These are phyloP conservation scores for Neodiprion virginianus DNA, from an alignment of 1,140 invertebrate species.

Conservation along the genomic window DNA sequence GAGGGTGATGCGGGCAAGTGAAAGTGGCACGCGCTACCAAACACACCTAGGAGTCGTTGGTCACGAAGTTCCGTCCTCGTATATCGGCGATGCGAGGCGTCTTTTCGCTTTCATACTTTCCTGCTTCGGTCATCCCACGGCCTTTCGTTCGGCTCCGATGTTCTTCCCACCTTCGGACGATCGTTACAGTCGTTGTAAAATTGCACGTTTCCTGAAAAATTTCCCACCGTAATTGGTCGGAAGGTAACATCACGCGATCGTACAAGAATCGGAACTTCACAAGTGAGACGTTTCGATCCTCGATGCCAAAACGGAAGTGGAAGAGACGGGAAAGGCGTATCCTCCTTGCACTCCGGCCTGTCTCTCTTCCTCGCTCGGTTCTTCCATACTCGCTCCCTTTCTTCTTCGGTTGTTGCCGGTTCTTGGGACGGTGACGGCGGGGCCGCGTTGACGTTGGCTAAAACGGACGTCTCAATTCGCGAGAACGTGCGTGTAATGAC, in stretches of 20 bases:
- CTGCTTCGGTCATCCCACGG: background rate
- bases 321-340: background rate
- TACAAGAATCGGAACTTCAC: no score
- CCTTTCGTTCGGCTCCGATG: background rate
- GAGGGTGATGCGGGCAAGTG: conserved; percentile 4
- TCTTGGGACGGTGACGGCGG: background rate
- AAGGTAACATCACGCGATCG: no score
- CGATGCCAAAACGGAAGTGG: background rate
- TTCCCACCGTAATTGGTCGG: no score
- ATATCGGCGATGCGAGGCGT: background rate
- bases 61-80: background rate
- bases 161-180: no score
- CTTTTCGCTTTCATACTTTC: background rate
- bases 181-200: no score
- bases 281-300: no score
- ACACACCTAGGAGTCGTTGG: background rate
- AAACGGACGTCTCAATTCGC: background rate
- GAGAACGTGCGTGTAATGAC: background rate
- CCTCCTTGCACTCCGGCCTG: background rate
- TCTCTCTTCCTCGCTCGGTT: background rate
- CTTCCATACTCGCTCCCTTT: background rate
- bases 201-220: no score
- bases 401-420: background rate
- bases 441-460: background rate
- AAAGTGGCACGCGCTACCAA: conserved; percentile 6